Evolutionary conservation across 2,113 vertebrate species (phyloP), one percentile per base, ranked within the genome.

Genomic region (Ochotona curzoniae): DNA sequence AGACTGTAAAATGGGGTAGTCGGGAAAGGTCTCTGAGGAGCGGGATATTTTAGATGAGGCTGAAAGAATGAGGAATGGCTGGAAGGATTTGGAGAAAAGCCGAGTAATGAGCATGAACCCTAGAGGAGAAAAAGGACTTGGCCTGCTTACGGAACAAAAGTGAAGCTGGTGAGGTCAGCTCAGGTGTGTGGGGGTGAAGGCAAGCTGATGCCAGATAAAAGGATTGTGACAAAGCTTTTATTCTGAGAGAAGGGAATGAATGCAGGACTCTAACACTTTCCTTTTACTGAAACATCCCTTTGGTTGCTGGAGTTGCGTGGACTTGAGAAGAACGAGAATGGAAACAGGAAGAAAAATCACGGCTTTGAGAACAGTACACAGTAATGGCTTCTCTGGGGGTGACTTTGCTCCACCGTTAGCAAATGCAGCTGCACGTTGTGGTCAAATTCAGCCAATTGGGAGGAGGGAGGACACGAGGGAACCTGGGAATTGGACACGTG

Each of bases 61-160:
- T 57, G 5, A 90, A 90, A 82, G 20, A n/a, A 51, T 49, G 12
- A 93, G 87, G 10, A 89, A 80, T 71, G 13, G 25, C 74, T 84
- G 30, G 14, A 66, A 88, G 8, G 44, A 67, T 38, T 82, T 73
- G 30, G 4, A 12, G 25, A 81, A 84, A 35, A 13, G 5, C 54
- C 61, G 35, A 67, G 14, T 28, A 44, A 66, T 18, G 61, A 1
- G 6, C 30, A 32, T 38, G 32, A 91, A 28, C 8, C 8, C 8
- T 81, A 38, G n/a, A 84, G 47, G 67, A 44, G 23, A 28, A 61
- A 70, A 23, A 35, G 32, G 38, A 10, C 13, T 25, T 90, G 35
- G 6, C 10, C 6, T 18, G 35, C 14, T 63, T 49, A 76, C 57
- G 17, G 15, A 57, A 13, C 30, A 64, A 47, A 87, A 67, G 64